phyloP scores from a whole-genome alignment of 2,797 vertebrate species.

The Mustela erminea region DNA sequence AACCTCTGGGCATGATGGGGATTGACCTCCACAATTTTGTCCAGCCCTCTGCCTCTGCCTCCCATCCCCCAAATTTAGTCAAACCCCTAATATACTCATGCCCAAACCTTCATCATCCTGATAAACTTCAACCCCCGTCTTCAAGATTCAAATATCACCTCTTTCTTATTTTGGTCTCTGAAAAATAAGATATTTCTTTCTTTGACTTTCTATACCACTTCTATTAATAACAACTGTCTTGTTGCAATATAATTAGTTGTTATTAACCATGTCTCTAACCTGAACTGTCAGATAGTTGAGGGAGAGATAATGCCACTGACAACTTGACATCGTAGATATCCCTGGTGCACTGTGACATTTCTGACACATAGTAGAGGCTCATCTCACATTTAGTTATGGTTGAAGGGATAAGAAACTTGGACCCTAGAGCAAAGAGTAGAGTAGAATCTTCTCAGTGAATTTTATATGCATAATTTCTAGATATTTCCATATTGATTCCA shows the following conservation, averaged over 20 bases:
- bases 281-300: background rate
- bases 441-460: background rate
- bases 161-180: conserved; percentile 6
- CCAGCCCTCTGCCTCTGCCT: background rate
- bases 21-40: background rate
- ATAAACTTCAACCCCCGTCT: background rate
- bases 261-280: background rate
- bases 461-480: conserved; percentile 15
- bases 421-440: background rate
- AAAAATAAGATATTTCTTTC: background rate
- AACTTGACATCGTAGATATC: background rate
- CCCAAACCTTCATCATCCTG: background rate
- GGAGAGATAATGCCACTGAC: background rate
- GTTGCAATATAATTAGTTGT: background rate
- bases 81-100: background rate
- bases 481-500: background rate
- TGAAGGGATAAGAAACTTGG: conserved; percentile 29
- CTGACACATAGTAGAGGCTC: background rate
- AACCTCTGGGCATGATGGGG: background rate
- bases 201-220: background rate
- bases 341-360: background rate
- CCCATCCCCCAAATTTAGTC: background rate
- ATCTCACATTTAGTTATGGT: background rate
- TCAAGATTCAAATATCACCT: background rate
- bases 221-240: background rate